Evolutionary conservation across 2,113 vertebrate genomes (phyloP).

Genomic region (Myrmecophaga tridactyla): DNA sequence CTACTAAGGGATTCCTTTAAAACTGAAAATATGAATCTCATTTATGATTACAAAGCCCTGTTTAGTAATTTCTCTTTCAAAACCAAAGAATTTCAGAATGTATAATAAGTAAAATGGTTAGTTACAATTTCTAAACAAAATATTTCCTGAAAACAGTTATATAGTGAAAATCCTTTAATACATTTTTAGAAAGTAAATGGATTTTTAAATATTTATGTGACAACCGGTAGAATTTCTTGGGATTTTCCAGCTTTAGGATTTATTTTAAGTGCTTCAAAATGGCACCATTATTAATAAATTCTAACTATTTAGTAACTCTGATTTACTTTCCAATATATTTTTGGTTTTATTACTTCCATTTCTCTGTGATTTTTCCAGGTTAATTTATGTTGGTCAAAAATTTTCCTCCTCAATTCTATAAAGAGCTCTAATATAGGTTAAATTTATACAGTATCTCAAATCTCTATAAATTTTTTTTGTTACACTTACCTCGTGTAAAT

Average conservation of each 20-base stretch:
- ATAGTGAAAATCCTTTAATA: neutral
- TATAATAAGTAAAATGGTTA: neutral
- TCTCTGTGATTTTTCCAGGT: neutral
- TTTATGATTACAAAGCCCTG: neutral
- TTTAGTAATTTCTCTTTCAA: conserved; percentile 13
- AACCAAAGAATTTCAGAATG: neutral
- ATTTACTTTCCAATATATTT: neutral
- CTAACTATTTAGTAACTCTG: neutral
- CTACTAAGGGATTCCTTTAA: conserved; percentile 37
- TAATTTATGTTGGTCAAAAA: neutral
- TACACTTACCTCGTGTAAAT: neutral
- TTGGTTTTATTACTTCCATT: neutral
- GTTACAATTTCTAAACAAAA: neutral
- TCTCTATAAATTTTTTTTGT: neutral
- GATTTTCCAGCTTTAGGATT: neutral
- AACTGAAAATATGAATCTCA: conserved; percentile 30
- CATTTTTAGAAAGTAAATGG: neutral
- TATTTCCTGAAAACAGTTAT: neutral
- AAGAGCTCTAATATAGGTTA: neutral
- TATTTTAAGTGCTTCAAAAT: neutral
- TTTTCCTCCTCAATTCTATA: neutral
- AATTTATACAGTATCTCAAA: neutral
- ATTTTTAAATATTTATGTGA: neutral
- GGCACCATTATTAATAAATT: neutral
- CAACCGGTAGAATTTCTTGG: neutral